Evolutionary conservation across 2,888 invertebrate species (phyloP), one percentile per base, ranked within the genome.

Genomic region (Laspeyria flexula): DNA sequence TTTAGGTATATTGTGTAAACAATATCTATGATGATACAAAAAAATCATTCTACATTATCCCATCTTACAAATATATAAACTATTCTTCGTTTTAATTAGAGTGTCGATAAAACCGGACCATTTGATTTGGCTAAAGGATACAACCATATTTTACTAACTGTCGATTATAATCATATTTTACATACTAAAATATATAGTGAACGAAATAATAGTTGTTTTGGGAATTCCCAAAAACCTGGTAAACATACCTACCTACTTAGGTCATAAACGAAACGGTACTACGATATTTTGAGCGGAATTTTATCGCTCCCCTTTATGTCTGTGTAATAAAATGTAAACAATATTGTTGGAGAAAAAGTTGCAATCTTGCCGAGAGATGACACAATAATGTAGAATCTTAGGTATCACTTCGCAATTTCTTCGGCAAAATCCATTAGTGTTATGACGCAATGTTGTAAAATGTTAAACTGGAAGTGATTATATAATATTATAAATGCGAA

Each of bases 361-460:
- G 70, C 74, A 77, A 79, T 75, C 68, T 69, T 63, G 63, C 46
- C 55, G 51, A 54, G 59, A 67, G 63, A 69, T 73, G 70, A 70
- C 68, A 67, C 65, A 60, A 69, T 76, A 63, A 75, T 62, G 43
- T 47, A 53, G 69, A 72, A 70, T 75, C 73, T 77, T 68, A 65
- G 73, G 72, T 78, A 77, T 75, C 76, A 71, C 74, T 71, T 66
- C 66, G 75, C 72, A 71, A 77, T 81, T 80, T 77, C 79, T 81
- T 66, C 60, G 53, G 65, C 63, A 70, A 79, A 83, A 78, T 78
- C 83, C 83, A 85, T 85, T 85, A 85, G 82, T 75, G 79, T 77
- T 85, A 83, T 82, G 77, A 81, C 71, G 58, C 61, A 60, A 43
- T 47, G 53, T 39, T 59, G 55, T 34, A 61, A 50, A 48, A 7